Evolutionary conservation across 2,113 vertebrate species (phyloP), one percentile per base, ranked within the genome.

Genomic region (Neotoma lepida): DNA sequence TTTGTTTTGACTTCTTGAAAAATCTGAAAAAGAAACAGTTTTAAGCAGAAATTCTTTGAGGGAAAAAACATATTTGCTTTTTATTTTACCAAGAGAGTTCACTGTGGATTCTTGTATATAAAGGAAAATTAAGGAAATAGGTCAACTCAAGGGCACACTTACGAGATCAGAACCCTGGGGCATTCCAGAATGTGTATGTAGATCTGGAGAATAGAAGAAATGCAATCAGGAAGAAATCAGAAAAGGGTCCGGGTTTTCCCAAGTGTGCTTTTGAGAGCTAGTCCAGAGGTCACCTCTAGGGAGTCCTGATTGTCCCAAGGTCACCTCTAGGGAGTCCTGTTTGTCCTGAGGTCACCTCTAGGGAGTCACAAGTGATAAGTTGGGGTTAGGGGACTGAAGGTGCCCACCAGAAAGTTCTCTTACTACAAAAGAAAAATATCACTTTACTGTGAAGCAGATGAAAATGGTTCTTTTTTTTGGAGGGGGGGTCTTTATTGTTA

Each of bases 1-100:
- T 94, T 93, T 89, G 58, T 91, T 91, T 84, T 92, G 58, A 86
- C 49, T 82, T 68, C 70, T 63, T 93, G 20, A 92, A 85, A 94
- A 66, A 39, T 17, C 18, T 71, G 54, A 73, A 64, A 63, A 66
- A 46, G 35, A 8, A 91, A 56, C 22, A 9, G 35, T 96, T 96
- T 94, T 92, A 91, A 80, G 85, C 9, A 84, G 44, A 68, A 86
- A 95, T 77, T 95, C 20, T 81, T 88, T 71, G 80, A 94, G 39
- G 39, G 24, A 58, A 81, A 61, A 92, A 68, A 8, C 24, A 0
- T 46, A 74, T 18, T 58, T 9, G 28, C 39, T 84, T 61, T 44
- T 33, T 26, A 94, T 56, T 86, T 68, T 30, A 86, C 71, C 80
- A 44, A 2, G 68, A 46, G 56, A 94, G 74, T 89, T 94, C 24